A percentile compares a stretch with the other conserved stretches of the same genome.
Evolutionary conservation across 2,797 vertebrate genomes (phyloP).

Genomic region (Ctenosaura bakeri): DNA sequence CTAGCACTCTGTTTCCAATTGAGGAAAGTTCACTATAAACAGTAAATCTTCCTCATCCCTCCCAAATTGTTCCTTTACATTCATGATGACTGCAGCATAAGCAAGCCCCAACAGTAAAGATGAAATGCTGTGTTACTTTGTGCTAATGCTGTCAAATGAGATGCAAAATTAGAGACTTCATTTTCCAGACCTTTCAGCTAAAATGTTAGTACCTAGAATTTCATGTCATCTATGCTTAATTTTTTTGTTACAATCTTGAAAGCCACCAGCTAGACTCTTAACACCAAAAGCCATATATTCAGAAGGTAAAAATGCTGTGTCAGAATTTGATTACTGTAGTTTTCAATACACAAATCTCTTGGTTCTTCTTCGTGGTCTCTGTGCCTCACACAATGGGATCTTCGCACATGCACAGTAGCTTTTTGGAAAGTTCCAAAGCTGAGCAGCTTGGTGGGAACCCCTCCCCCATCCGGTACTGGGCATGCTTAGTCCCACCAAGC

Average conservation of each 20-base stretch:
- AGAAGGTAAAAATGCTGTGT: background rate
- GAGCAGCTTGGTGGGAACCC: too few species aligned
- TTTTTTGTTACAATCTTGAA: background rate
- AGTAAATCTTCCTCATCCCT: background rate
- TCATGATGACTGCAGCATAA: background rate
- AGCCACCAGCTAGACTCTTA: background rate
- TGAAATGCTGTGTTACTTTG: background rate
- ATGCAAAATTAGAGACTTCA: background rate
- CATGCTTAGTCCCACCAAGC: too few species aligned
- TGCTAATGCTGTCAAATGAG: background rate
- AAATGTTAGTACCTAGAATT: background rate
- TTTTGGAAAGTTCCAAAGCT: too few species aligned
- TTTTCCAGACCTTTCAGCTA: background rate
- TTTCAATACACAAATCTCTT: background rate
- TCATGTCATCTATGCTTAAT: background rate
- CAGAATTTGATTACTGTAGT: background rate
- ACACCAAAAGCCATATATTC: background rate
- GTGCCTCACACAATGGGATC: too few species aligned
- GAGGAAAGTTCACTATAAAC: background rate
- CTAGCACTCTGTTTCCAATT: background rate
- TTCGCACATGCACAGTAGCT: too few species aligned
- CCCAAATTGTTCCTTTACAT: background rate
- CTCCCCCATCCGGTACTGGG: too few species aligned
- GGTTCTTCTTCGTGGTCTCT: too few species aligned
- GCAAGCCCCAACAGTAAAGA: background rate